Conservation (phyloP, 2,888 invertebrate genomes). For the Ectemnius continuus region DNA sequence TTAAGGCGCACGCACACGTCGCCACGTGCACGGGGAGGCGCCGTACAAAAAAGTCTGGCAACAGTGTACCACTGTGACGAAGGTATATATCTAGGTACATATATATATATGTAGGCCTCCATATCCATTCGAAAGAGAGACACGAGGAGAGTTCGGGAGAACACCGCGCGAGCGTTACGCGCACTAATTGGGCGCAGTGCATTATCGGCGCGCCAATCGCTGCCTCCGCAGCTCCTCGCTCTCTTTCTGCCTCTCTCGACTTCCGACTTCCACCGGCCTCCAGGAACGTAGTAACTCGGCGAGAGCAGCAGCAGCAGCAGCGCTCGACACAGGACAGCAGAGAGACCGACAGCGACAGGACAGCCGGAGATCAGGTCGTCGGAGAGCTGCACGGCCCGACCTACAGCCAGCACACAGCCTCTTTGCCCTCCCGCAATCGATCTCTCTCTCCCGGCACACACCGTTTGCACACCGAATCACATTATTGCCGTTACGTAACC, state of each 20-base stretch:
- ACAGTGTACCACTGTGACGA: constrained; percentile 32
- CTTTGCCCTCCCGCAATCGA: constrained; percentile 16
- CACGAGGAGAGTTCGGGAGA: constrained; percentile 12
- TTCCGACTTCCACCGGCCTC: constrained; percentile 32
- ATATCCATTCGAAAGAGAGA: constrained; percentile 38
- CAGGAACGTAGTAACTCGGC: constrained; percentile 25
- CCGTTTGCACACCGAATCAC: constrained; percentile 1
- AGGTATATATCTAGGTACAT: no score
- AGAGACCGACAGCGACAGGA: no score
- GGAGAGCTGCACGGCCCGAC: no score
- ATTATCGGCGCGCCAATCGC: constrained; percentile 45
- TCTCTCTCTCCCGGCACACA: constrained; percentile 13
- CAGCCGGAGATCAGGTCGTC: no score
- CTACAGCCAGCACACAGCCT: background rate
- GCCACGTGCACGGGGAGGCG: constrained; percentile 42
- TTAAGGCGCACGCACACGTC: constrained; percentile 52
- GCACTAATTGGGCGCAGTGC: constrained; percentile 44
- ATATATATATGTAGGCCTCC: background rate
- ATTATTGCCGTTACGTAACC: constrained; percentile 19
- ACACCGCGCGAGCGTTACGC: constrained; percentile 39
- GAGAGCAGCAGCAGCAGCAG: background rate
- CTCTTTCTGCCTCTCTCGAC: constrained; percentile 16
- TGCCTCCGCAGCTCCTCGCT: background rate
- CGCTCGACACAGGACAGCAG: background rate
- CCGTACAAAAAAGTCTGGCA: constrained; percentile 53